phyloP scores from a whole-genome alignment of 2,888 invertebrate genomes.

The Trachelus stipa region DNA sequence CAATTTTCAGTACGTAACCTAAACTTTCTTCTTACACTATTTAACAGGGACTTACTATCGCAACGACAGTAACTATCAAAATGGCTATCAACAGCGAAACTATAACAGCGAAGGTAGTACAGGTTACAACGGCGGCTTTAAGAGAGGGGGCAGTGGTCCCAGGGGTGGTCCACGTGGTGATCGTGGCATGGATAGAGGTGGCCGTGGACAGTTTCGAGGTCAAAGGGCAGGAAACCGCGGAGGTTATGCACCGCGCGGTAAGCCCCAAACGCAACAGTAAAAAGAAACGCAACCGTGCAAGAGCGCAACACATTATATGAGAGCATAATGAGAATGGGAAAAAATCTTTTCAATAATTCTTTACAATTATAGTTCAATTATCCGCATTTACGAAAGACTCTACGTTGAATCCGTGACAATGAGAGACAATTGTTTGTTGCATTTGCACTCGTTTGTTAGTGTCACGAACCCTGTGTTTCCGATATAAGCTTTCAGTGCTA shows the following conservation, averaged over 20 bases:
- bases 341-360: slow-evolving; percentile 36
- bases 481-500: too few relatives aligned
- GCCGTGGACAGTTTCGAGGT: slow-evolving; percentile 56
- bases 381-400: slow-evolving; percentile 46
- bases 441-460: not conserved
- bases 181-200: slow-evolving; percentile 49
- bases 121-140: slow-evolving; percentile 57
- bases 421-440: not conserved
- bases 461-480: not conserved
- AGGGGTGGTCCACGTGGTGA: slow-evolving; percentile 51
- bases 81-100: slow-evolving; percentile 64
- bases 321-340: slow-evolving; percentile 26
- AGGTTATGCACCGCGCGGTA: slow-evolving; percentile 55
- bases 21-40: not conserved
- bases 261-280: slow-evolving; percentile 59
- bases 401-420: slow-evolving; percentile 28
- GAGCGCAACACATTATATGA: slow-evolving; percentile 28
- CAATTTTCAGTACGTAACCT: not conserved
- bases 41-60: slow-evolving; percentile 59
- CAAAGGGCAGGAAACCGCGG: slow-evolving; percentile 66
- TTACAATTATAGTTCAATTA: slow-evolving; percentile 42
- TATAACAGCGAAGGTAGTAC: slow-evolving; percentile 52
- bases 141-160: slow-evolving; percentile 51
- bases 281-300: slow-evolving; percentile 12
- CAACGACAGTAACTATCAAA: slow-evolving; percentile 63